Base-by-base conservation (phyloP, 1,140 invertebrate species). In the Drosophila pseudoobscura region DNA sequence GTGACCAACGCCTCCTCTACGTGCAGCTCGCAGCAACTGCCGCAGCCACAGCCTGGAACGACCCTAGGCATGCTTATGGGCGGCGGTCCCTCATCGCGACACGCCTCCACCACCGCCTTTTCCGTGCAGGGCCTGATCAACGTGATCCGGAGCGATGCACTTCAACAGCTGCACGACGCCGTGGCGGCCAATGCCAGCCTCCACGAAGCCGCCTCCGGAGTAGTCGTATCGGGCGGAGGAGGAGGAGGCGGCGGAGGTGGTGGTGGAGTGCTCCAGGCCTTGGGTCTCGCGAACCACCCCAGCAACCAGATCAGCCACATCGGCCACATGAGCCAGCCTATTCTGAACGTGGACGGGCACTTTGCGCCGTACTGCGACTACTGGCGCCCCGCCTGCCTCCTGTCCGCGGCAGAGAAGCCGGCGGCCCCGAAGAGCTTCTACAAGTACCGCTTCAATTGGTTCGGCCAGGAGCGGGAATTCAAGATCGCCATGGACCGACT, bases 401-500 rank as follows among this genome's bases (percentile, higher is more conserved):
- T 91, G 0, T 66, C 90, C 0, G 73, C 88, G 6, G 70, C 88
- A 5, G 90, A 91, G 49, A 91, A 94, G 92, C 84, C 90, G 0
- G 51, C 68, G 24, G 70, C 77, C 22, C 94, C 94, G 1, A 96
- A 96, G 78, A 95, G 96, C 78, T 98, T 96, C 92, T 98, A 98
- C 91, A 97, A 97, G 82, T 96, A 97, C 84, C 91, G 97, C 17
- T 94, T 95, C 5, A 95, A 95, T 64, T 95, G 95, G 78, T 89
- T 87, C 90, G 93, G 63, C 72, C 93, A 85, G 55, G 74, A 89
- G 59, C 93, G 93, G 0, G 93, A 93, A 70, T 91, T 96, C 1
- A 96, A 96, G 93, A 93, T 99, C 2, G 95, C 95, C 29, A 97
- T 99, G 93, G 98, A 99, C 92, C 94, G 98, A 49, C 93, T 99